Base-by-base conservation (phyloP, 2,888 invertebrate species). In the Stenodera caucasica region DNA sequence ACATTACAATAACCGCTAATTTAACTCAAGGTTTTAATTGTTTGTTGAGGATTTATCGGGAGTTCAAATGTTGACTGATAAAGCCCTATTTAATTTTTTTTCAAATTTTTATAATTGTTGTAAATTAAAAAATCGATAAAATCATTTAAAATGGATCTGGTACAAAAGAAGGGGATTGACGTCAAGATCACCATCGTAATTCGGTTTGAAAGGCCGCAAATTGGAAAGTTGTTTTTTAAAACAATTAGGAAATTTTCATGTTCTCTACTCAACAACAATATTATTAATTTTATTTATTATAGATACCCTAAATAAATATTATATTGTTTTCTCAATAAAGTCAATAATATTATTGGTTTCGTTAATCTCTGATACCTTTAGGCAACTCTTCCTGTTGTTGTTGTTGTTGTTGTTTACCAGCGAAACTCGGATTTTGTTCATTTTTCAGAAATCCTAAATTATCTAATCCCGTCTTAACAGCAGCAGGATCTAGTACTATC, bases 401-500 rank as follows among this genome's bases (percentile, higher is more conserved):
- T 45, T 45, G 11, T 5, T 21, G 11, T 45, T 45, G 45, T 21
- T 21, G 18, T 45, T 32, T 40, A 51, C 14, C 7, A 14, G n/a
- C 23, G 7, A n/a, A n/a, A n/a, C n/a, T n/a, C n/a, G 1, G 1
- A 0, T 15, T 14, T 40, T 30, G 26, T 54, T 50, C 55, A 30
- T 57, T 55, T 18, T 54, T 59, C 2, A 55, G 51, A 51, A 63
- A 68, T 9, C 57, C 57, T 21, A 59, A 57, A 59, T 68, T 69
- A 49, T 63, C 63, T 11, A 63, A 30, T 14, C 68, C 70, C 14
- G 21, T 35, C 18, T 54, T 58, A 23, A 55, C 37, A 2, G 50
- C 26, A 33, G 56, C 18, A n/a, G 53, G 55, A 55, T 65, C 58
- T 49, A 59, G 18, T 37, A 65, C 60, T 5, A 66, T 14, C 21